Evolutionary conservation across 1,140 invertebrate species (phyloP).

Genomic region (Gryllus bimaculatus): DNA sequence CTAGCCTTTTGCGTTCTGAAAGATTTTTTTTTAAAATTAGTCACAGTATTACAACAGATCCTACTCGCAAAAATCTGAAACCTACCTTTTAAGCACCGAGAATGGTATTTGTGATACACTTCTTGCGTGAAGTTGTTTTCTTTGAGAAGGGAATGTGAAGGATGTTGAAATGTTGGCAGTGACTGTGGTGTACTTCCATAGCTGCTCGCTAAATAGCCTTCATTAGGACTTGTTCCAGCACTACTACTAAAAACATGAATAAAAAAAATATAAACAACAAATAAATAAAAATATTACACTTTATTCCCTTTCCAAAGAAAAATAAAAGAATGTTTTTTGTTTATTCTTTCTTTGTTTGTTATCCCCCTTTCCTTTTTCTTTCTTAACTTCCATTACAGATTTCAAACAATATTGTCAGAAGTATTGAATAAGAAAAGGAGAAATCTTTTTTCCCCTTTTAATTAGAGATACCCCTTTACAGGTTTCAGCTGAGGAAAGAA

Average conservation of each 20-base stretch:
- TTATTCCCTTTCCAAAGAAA: neutral
- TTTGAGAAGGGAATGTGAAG: constrained; percentile 88
- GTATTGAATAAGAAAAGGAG: too few species aligned
- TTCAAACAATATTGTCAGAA: too few species aligned
- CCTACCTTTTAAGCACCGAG: constrained; percentile 82
- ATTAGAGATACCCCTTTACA: too few species aligned
- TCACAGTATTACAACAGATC: too few species aligned
- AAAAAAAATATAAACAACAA: neutral
- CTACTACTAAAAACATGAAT: constrained; percentile 51
- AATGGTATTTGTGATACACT: constrained; percentile 90
- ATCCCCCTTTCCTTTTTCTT: too few species aligned
- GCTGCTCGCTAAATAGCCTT: constrained; percentile 47
- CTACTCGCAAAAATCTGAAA: neutral
- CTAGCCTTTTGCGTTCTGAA: constrained; percentile 79
- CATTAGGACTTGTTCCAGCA: constrained; percentile 60
- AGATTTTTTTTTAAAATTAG: constrained; percentile 23
- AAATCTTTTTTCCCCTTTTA: too few species aligned
- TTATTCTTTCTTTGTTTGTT: too few species aligned
- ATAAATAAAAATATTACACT: neutral
- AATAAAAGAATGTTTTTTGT: too few species aligned
- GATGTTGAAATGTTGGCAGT: constrained; percentile 88
- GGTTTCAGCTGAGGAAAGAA: too few species aligned
- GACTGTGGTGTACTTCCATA: constrained; percentile 67
- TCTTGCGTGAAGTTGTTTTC: constrained; percentile 97
- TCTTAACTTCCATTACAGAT: too few species aligned